Percentiles rank a stretch among this genome's conserved stretches.
phyloP scores from a whole-genome alignment of 2,888 invertebrate genomes.

The Hyalella azteca region DNA sequence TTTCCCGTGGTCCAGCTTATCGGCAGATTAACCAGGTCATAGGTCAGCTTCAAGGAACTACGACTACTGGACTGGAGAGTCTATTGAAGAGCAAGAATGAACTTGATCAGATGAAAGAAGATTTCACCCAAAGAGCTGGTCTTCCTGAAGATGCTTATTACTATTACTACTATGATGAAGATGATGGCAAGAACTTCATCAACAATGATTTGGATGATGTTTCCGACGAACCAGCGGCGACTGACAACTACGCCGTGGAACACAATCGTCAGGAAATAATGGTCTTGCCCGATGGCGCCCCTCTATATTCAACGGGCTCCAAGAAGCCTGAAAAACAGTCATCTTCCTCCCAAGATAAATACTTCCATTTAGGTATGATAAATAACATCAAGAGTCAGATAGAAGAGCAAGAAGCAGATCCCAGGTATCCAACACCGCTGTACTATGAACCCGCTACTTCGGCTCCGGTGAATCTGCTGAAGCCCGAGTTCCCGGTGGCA shows the following conservation, averaged over 20 bases:
- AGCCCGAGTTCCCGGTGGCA: not conserved
- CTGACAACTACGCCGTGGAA: conserved; percentile 34
- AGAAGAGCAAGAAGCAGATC: conserved; percentile 3
- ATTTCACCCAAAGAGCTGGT: conserved; percentile 12
- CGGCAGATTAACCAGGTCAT: not conserved
- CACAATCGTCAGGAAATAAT: not conserved
- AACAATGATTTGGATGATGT: conserved; percentile 6
- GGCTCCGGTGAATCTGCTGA: conserved; percentile 10
- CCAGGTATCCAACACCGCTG: not conserved
- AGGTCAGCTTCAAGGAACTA: not conserved
- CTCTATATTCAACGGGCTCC: not conserved
- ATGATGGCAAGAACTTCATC: not conserved
- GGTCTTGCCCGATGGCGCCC: conserved; percentile 28
- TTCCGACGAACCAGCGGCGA: not conserved
- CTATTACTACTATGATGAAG: conserved; percentile 35
- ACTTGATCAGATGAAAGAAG: conserved; percentile 27
- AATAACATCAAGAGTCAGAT: not conserved
- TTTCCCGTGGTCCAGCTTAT: conserved; percentile 4
- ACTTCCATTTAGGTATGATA: conserved; percentile 22
- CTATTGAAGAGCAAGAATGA: conserved; percentile 6
- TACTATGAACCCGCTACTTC: conserved; percentile 13
- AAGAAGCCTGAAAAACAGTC: not conserved
- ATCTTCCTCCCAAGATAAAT: not conserved
- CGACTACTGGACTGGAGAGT: not conserved
- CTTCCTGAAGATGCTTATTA: conserved; percentile 27